A percentile compares a stretch with the other conserved stretches of the same genome.
Evolutionary conservation across 2,113 vertebrate genomes (phyloP).

Genomic region (Anguilla rostrata): DNA sequence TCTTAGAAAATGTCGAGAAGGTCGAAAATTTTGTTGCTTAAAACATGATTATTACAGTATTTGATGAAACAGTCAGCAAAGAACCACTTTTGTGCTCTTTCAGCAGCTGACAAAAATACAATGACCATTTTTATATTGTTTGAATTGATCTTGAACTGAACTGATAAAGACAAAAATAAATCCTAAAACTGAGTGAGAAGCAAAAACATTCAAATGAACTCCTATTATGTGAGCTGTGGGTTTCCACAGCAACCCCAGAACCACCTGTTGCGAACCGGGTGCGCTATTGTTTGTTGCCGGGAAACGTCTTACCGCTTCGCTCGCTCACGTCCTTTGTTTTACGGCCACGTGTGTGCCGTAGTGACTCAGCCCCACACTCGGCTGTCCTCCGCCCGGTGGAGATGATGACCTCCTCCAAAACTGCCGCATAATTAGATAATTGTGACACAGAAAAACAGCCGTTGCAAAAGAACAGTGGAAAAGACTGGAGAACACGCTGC

Average conservation of each 20-base stretch:
- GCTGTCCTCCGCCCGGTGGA: slow-evolving; percentile 39
- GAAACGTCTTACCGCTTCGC: slow-evolving; percentile 51
- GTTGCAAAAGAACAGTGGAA: background rate
- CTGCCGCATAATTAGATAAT: slow-evolving; percentile 16
- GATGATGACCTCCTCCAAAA: slow-evolving; percentile 33
- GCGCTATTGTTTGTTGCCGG: slow-evolving; percentile 54
- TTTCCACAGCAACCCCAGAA: slow-evolving; percentile 57
- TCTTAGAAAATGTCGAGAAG: too few species aligned
- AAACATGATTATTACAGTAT: too few species aligned
- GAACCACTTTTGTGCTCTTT: too few species aligned
- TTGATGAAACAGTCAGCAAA: too few species aligned
- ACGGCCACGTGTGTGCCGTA: slow-evolving; percentile 20
- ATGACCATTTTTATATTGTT: too few species aligned
- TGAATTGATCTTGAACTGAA: too few species aligned
- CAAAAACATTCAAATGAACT: background rate
- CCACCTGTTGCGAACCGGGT: slow-evolving; percentile 47
- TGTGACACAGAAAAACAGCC: background rate
- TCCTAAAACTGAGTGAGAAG: too few species aligned
- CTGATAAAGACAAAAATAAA: too few species aligned
- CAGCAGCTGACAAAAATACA: too few species aligned
- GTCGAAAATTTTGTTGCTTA: too few species aligned
- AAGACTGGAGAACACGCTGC: background rate
- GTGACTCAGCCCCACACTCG: slow-evolving; percentile 56
- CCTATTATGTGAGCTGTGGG: slow-evolving; percentile 31
- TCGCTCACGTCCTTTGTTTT: slow-evolving; percentile 5